Evolutionary conservation across 2,888 invertebrate species (phyloP).

Genomic region (Marasmarcha lunaedactyla): DNA sequence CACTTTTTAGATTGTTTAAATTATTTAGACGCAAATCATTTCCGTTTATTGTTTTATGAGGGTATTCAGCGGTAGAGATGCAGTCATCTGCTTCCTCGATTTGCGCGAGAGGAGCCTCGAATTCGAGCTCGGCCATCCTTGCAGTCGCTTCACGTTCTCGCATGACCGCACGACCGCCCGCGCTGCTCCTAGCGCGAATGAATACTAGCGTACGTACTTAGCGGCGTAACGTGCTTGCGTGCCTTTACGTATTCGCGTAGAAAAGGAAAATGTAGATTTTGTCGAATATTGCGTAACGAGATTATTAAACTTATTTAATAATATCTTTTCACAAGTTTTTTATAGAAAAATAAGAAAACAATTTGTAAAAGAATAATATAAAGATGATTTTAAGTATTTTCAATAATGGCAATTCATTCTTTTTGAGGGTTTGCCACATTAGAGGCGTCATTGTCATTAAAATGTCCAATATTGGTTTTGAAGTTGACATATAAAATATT

Average conservation of each 20-base stretch:
- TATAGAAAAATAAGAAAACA: too few species aligned
- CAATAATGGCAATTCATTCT: too few species aligned
- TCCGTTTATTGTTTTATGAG: conserved; percentile 68
- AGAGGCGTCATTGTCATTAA: too few species aligned
- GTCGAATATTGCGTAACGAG: too few species aligned
- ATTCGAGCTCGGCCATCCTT: conserved; percentile 98
- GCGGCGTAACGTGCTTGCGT: not conserved
- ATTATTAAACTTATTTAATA: too few species aligned
- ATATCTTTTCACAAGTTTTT: too few species aligned
- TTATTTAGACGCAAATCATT: conserved; percentile 74
- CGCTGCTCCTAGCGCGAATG: conserved; percentile 50
- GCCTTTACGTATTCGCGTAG: not conserved
- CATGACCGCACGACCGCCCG: conserved; percentile 71
- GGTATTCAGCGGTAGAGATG: conserved; percentile 66
- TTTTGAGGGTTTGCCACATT: too few species aligned
- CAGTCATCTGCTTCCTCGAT: conserved; percentile 94
- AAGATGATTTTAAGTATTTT: too few species aligned
- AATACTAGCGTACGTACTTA: conserved; percentile 28
- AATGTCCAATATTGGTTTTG: too few species aligned
- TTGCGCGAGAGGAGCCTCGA: conserved; percentile 97
- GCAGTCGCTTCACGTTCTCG: conserved; percentile 92
- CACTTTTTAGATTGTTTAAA: conserved; percentile 75
- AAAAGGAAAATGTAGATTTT: conserved; percentile 16
- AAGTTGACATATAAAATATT: too few species aligned
- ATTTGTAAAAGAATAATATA: too few species aligned